phyloP scores from a whole-genome alignment of 2,797 vertebrate species.

The Hirundo rustica region DNA sequence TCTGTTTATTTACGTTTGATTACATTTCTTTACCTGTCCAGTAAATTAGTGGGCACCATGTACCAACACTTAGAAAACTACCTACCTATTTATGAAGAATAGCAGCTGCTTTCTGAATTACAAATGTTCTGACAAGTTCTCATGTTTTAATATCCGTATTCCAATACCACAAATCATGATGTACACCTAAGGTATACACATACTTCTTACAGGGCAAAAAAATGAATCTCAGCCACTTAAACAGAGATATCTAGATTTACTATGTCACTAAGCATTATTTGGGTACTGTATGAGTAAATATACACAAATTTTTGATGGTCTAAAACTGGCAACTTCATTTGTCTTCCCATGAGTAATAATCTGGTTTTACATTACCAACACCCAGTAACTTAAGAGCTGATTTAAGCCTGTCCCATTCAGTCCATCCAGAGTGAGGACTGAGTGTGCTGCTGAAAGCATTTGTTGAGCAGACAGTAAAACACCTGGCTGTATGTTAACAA shows the following conservation, averaged over 20 bases:
- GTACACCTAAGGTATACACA: background rate
- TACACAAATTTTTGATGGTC: background rate
- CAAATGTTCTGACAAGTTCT: background rate
- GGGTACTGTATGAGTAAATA: background rate
- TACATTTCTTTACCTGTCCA: background rate
- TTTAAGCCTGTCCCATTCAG: background rate
- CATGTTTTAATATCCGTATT: background rate
- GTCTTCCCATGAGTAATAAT: background rate
- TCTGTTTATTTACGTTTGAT: background rate
- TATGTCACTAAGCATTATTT: background rate
- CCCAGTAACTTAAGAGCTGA: background rate
- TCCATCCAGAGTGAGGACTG: background rate
- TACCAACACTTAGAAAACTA: background rate
- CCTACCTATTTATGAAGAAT: background rate
- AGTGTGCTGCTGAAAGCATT: background rate
- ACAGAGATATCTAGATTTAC: background rate
- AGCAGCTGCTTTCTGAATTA: background rate
- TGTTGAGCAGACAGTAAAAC: background rate
- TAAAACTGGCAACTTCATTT: background rate
- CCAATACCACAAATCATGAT: background rate
- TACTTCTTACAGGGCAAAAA: background rate
- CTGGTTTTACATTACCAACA: background rate
- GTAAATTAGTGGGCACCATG: background rate
- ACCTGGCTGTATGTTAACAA: background rate
- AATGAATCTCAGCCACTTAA: background rate